These are phyloP conservation scores for Xestia c-nigrum DNA, from an alignment of 2,888 invertebrate species.

Conservation along the genomic window DNA sequence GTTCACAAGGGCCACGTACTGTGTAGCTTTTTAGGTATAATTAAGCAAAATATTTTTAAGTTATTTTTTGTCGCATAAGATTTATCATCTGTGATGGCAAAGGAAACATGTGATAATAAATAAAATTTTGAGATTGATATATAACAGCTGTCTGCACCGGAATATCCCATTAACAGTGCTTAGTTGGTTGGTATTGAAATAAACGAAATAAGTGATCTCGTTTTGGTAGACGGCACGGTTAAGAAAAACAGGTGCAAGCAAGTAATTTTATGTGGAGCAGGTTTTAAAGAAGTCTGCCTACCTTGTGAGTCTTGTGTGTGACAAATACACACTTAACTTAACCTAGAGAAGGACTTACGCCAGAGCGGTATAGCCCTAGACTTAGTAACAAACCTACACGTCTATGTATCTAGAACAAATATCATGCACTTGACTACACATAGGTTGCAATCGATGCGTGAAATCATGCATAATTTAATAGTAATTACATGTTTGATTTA, in stretches of 20 bases:
- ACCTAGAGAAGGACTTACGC: background rate
- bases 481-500: constrained; percentile 35
- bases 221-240: background rate
- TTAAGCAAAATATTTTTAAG: too few species aligned
- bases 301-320: background rate
- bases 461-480: constrained; percentile 33
- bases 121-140: background rate
- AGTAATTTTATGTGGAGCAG: background rate
- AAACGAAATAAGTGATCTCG: background rate
- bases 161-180: background rate
- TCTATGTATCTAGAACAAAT: background rate
- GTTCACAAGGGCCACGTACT: too few species aligned
- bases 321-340: background rate
- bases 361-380: background rate
- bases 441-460: constrained; percentile 13
- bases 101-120: too few species aligned
- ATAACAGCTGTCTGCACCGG: background rate
- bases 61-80: too few species aligned
- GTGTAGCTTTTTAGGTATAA: too few species aligned
- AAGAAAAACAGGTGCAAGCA: background rate
- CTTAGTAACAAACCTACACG: background rate
- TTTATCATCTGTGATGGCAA: too few species aligned
- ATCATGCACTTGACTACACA: background rate
- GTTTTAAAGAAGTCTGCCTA: background rate
- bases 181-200: background rate